Percentiles rank a stretch among this genome's conserved stretches.
Evolutionary conservation across 2,113 vertebrate genomes (phyloP).

Genomic region (Myodes glareolus): DNA sequence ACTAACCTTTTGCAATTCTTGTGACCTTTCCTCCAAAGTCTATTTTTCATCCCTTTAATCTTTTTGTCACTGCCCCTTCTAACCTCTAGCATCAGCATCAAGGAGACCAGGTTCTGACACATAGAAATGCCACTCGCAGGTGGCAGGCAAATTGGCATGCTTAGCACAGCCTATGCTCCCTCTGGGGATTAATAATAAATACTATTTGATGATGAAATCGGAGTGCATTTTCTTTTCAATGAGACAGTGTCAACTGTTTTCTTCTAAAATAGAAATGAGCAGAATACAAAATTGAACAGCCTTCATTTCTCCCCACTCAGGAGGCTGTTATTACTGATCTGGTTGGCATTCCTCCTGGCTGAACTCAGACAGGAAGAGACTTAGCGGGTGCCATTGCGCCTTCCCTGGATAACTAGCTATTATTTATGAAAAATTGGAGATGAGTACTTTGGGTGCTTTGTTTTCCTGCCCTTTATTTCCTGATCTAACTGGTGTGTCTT

Average conservation of each 20-base stretch:
- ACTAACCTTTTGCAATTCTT: slow-evolving; percentile 62
- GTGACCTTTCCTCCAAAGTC: slow-evolving; percentile 64
- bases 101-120: slow-evolving; percentile 61
- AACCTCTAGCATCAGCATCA: slow-evolving; percentile 49
- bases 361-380: not conserved
- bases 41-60: slow-evolving; percentile 69
- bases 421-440: slow-evolving; percentile 56
- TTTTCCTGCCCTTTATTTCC: slow-evolving; percentile 51
- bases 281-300: slow-evolving; percentile 60
- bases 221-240: slow-evolving; percentile 71
- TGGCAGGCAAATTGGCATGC: slow-evolving; percentile 64
- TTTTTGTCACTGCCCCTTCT: slow-evolving; percentile 69
- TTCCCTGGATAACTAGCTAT: slow-evolving; percentile 45
- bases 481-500: not conserved
- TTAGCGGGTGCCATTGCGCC: accelerated
- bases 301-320: slow-evolving; percentile 19
- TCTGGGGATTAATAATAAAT: slow-evolving; percentile 72
- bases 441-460: slow-evolving; percentile 40
- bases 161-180: not conserved
- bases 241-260: slow-evolving; percentile 69
- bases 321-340: slow-evolving; percentile 49
- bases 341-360: slow-evolving; percentile 45
- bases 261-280: slow-evolving; percentile 68
- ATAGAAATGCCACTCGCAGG: slow-evolving; percentile 39
- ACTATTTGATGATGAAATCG: slow-evolving; percentile 71